Percentiles rank a stretch among this genome's conserved stretches.
These are phyloP conservation scores for Rafetus swinhoei DNA, from an alignment of 2,113 vertebrate genomes.

Conservation along the genomic window DNA sequence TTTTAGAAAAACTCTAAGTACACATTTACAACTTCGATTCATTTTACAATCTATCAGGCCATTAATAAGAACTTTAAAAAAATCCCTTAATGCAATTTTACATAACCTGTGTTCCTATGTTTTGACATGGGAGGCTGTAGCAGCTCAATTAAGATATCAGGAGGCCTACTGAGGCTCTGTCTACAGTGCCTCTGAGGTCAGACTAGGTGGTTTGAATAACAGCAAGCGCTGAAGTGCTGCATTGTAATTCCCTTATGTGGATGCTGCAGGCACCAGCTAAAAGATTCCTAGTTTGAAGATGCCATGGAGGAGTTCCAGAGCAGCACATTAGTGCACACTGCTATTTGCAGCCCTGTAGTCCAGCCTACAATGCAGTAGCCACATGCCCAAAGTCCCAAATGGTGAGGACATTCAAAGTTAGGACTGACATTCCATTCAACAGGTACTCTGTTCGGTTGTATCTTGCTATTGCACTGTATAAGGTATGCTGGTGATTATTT, in stretches of 20 bases:
- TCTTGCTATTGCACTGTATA: not conserved
- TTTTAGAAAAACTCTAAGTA: conserved; percentile 66
- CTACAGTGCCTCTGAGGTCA: not conserved
- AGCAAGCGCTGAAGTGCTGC: not conserved
- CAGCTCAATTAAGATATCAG: conserved; percentile 54
- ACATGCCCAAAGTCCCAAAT: not conserved
- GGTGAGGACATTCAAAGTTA: not conserved
- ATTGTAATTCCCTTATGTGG: not conserved
- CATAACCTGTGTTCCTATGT: conserved; percentile 49
- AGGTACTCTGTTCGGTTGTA: not conserved
- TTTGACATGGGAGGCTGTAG: conserved; percentile 47
- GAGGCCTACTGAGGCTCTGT: conserved; percentile 40
- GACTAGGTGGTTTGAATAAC: not conserved
- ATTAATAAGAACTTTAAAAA: conserved; percentile 70
- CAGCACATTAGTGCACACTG: not conserved
- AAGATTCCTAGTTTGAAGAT: not conserved
- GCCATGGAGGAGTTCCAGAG: not conserved
- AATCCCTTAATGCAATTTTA: conserved; percentile 64
- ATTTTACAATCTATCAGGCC: conserved; percentile 67
- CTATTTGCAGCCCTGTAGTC: not conserved
- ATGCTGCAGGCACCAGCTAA: not conserved
- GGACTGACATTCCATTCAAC: not conserved
- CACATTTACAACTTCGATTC: conserved; percentile 68
- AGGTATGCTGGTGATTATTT: not conserved
- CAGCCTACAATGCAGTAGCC: not conserved